These are phyloP conservation scores for Callosobruchus maculatus DNA, from an alignment of 2,888 invertebrate species.

Conservation along the genomic window DNA sequence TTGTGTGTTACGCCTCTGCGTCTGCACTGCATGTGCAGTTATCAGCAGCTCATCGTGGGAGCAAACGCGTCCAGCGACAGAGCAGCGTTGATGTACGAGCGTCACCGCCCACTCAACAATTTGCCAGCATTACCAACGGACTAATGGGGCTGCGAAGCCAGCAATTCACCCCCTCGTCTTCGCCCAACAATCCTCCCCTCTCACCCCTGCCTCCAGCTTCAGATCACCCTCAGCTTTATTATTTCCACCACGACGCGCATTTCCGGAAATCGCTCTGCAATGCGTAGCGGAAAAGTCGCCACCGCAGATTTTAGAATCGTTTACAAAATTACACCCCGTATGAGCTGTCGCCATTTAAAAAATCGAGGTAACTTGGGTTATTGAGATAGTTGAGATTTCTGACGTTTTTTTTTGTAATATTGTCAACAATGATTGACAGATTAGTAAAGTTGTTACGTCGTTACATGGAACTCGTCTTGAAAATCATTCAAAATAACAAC, in stretches of 20 bases:
- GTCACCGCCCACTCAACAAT: constrained; percentile 50
- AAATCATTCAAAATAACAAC: too few relatives aligned
- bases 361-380: too few relatives aligned
- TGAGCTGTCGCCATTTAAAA: too few relatives aligned
- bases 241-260: background rate
- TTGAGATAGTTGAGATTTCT: too few relatives aligned
- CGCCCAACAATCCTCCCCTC: constrained; percentile 3
- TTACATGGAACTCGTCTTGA: too few relatives aligned
- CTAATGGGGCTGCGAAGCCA: constrained; percentile 47
- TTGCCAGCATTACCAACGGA: constrained; percentile 50
- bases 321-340: too few relatives aligned
- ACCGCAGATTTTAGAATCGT: background rate
- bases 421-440: too few relatives aligned
- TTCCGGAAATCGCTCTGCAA: background rate
- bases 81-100: constrained; percentile 40
- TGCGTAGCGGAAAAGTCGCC: background rate
- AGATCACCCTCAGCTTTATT: background rate
- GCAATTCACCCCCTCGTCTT: constrained; percentile 19
- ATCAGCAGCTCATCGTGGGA: constrained; percentile 42
- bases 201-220: background rate
- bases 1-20: background rate
- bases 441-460: too few relatives aligned
- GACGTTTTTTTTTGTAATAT: too few relatives aligned
- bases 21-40: background rate
- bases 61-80: constrained; percentile 30